These are phyloP conservation scores for Pristionchus japonicus DNA, from an alignment of 2,888 invertebrate species.

Conservation along the genomic window DNA sequence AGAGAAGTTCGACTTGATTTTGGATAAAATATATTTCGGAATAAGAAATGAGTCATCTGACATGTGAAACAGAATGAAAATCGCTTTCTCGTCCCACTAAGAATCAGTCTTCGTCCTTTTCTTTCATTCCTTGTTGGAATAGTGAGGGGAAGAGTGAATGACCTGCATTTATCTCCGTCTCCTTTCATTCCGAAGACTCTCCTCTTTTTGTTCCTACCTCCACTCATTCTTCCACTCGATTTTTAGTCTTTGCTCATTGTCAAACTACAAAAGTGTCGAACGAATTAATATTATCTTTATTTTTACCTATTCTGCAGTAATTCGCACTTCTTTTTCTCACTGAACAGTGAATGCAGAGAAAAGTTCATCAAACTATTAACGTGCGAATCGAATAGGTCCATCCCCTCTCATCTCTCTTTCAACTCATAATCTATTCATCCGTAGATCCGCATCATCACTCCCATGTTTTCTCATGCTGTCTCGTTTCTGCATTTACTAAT, in stretches of 20 bases:
- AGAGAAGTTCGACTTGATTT: background rate
- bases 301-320: background rate
- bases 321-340: background rate
- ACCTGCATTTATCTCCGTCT: conserved; percentile 32
- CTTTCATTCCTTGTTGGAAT: background rate
- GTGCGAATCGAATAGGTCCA: background rate
- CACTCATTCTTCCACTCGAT: background rate
- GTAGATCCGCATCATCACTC: background rate
- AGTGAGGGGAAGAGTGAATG: background rate
- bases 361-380: background rate
- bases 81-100: background rate
- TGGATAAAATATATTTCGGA: background rate
- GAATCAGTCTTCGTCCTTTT: conserved; percentile 21
- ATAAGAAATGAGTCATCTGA: background rate
- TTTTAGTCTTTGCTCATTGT: background rate
- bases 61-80: background rate
- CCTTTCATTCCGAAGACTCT: conserved; percentile 3
- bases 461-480: conserved; percentile 1
- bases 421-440: background rate
- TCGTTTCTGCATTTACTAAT: conserved; percentile 14
- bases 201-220: conserved; percentile 26
- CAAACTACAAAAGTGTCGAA: background rate
- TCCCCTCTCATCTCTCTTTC: background rate
- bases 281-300: background rate
- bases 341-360: background rate